Percentiles rank a stretch among this genome's conserved stretches.
Evolutionary conservation across 2,888 invertebrate species (phyloP).

Genomic region (Abscondita cerata): DNA sequence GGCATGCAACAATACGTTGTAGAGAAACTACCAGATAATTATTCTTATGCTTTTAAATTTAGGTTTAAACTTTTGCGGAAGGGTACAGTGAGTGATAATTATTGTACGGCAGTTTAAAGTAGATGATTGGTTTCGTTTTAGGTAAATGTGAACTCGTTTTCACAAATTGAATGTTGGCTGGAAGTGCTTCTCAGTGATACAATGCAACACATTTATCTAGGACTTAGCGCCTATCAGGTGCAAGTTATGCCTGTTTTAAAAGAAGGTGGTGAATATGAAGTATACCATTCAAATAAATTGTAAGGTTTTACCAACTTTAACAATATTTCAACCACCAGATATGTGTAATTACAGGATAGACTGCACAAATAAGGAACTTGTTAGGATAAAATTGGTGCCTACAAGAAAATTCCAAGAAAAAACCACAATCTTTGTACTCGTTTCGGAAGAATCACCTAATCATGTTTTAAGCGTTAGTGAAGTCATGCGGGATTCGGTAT

Average conservation of each 20-base stretch:
- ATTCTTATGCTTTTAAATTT: conserved; percentile 17
- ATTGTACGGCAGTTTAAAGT: too few relatives aligned
- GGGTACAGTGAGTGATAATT: conserved; percentile 14
- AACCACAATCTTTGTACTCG: conserved; percentile 20
- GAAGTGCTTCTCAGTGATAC: conserved; percentile 13
- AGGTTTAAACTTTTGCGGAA: conserved; percentile 19
- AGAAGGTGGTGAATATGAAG: conserved; percentile 11
- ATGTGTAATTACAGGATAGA: conserved; percentile 4
- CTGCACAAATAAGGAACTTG: conserved; percentile 11
- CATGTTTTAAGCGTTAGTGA: conserved; percentile 5
- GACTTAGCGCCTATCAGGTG: conserved; percentile 21
- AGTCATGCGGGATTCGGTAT: neutral
- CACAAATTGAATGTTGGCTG: conserved; percentile 23
- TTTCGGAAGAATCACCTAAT: neutral
- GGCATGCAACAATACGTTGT: neutral
- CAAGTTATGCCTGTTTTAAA: conserved; percentile 17
- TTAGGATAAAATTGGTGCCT: conserved; percentile 1
- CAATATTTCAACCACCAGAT: too few relatives aligned
- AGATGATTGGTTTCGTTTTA: conserved; percentile 8
- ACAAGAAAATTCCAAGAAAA: conserved; percentile 16
- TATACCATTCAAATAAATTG: conserved; percentile 22
- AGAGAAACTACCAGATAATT: neutral
- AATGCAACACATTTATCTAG: neutral
- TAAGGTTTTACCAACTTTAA: conserved; percentile 6
- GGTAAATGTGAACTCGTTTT: conserved; percentile 10